Evolutionary conservation across 2,888 invertebrate genomes (phyloP).

Genomic region (Sminthurides aquaticus): DNA sequence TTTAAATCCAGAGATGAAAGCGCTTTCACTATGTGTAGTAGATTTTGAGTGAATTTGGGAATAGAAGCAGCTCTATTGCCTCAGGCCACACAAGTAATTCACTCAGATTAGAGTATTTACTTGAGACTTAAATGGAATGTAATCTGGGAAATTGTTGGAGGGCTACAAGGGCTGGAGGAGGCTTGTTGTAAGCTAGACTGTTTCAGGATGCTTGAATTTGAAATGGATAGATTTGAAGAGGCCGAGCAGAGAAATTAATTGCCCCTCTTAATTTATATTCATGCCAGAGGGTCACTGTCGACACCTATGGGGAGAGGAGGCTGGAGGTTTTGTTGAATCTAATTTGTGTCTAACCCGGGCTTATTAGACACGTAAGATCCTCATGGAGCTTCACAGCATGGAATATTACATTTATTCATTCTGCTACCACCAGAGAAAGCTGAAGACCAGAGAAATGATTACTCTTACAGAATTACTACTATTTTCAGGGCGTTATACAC

Average conservation of each 20-base stretch:
- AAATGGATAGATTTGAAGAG: not conserved
- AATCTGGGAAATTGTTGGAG: not conserved
- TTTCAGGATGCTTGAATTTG: no score
- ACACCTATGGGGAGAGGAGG: not conserved
- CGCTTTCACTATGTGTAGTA: not conserved
- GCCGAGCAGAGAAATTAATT: not conserved
- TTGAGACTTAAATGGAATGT: not conserved
- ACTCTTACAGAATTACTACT: no score
- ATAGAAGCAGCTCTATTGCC: not conserved
- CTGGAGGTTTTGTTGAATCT: no score
- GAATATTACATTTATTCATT: no score
- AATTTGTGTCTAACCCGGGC: no score
- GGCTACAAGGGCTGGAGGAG: no score
- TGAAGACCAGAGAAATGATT: no score
- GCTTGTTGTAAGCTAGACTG: no score
- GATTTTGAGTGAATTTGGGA: not conserved
- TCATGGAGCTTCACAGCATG: no score
- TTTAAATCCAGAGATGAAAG: not conserved
- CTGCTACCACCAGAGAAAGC: no score
- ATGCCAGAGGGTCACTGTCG: not conserved
- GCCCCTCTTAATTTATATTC: not conserved
- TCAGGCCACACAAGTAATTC: not conserved
- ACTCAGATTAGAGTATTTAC: not conserved
- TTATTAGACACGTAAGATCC: no score
- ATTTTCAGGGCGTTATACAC: no score